Base-by-base conservation (phyloP, 1,140 invertebrate genomes). In the Xylocopa sonorina region DNA sequence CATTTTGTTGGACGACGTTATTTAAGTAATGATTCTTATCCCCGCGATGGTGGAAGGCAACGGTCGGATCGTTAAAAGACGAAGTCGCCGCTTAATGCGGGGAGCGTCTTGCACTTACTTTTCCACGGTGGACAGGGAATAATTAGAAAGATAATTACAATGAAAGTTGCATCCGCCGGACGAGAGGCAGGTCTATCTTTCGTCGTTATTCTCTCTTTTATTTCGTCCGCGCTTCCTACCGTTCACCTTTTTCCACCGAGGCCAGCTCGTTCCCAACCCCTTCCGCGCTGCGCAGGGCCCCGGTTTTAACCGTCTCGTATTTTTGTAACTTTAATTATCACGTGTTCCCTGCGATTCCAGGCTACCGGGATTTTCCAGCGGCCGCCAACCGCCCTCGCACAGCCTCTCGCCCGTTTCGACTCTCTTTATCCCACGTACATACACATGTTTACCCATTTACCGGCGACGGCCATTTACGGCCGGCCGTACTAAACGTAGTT, bases 271-370 rank as follows among this genome's bases (percentile, higher is more conserved):
- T 41, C 1, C 14, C 53, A 29, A 24, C 69, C 29, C 3, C 12
- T 29, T 32, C 16, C 29, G 55, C 12, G 55, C 55, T n/a, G 27
- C 16, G 62, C n/a, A n/a, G n/a, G n/a, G n/a, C n/a, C n/a, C n/a
- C n/a, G n/a, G n/a, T 64, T 64, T 50, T 50, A 67, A 50, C 46
- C 34, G 48, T 38, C 63, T 18, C 48, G 80, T 82, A 86, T 86
- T 85, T 86, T 86, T 82, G 72, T 85, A 86, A 72, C 84, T 85
- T 86, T 86, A 85, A 86, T 86, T 86, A 85, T 86, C 83, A 86
- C 83, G 72, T 76, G 83, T 85, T 85, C 62, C 48, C 69, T 32
- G 75, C 84, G 79, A 81, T 85, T 82, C 57, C 84, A 55, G 79
- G 74, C 84, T 86, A 85, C 83, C 74, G 80, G 75, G 75, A 86